These are phyloP conservation scores for Scaptomyza caliginosa DNA, from an alignment of 2,888 invertebrate genomes.

Conservation along the genomic window DNA sequence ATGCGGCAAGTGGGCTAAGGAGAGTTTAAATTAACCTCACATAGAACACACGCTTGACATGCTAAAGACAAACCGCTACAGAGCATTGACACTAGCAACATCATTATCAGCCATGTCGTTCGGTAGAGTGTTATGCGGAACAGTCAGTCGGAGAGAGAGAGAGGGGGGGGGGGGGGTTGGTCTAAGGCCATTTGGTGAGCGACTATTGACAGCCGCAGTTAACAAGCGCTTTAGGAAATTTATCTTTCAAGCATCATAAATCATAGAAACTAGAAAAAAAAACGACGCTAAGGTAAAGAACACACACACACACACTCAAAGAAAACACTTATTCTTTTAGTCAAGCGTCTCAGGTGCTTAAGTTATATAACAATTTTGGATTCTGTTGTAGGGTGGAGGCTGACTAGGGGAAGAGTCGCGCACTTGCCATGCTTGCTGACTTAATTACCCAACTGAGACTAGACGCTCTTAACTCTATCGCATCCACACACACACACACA, in stretches of 20 bases:
- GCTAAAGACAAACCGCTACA: constrained; percentile 62
- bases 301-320: background rate
- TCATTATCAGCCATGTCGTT: constrained; percentile 8
- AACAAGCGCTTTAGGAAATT: constrained; percentile 71
- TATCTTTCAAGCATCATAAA: constrained; percentile 79
- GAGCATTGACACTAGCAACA: constrained; percentile 71
- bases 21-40: constrained; percentile 19
- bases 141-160: background rate
- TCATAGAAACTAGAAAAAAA: constrained; percentile 47
- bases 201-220: constrained; percentile 76
- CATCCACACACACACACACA: too few relatives aligned
- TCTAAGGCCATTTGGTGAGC: constrained; percentile 37
- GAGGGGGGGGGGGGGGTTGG: background rate
- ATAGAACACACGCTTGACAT: constrained; percentile 36
- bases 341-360: constrained; percentile 1
- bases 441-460: constrained; percentile 62
- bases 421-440: constrained; percentile 72
- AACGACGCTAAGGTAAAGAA: constrained; percentile 3
- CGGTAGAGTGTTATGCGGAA: background rate
- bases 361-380: constrained; percentile 57
- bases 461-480: background rate
- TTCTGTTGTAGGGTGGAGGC: constrained; percentile 11
- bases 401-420: constrained; percentile 21
- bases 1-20: background rate
- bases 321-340: constrained; percentile 1